Percentiles rank a stretch among this genome's conserved stretches.
Conservation (phyloP, 2,888 invertebrate species). For the Prosopocoilus inquinatus region DNA sequence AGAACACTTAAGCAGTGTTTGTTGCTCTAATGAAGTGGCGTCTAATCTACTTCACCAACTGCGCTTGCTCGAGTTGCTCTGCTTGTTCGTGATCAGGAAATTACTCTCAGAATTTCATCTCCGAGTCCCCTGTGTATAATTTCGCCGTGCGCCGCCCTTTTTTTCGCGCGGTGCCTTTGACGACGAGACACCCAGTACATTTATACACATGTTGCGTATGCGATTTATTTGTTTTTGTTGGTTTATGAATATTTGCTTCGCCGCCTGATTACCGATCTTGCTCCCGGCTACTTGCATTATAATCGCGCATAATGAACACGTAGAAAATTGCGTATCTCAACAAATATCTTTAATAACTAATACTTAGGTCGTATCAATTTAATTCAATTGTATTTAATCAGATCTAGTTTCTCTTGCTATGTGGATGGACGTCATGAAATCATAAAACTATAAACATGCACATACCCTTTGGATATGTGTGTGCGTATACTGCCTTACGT, state of each 20-base stretch:
- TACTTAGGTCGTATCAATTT: no score
- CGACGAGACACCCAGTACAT: not conserved
- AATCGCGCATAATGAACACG: conserved; percentile 7
- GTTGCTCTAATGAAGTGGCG: conserved; percentile 27
- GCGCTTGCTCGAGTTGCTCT: no score
- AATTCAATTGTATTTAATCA: no score
- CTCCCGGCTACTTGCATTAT: conserved; percentile 14
- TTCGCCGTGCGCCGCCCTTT: no score
- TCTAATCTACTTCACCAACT: conserved; percentile 13
- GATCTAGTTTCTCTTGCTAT: no score
- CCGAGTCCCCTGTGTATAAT: no score
- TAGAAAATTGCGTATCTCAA: conserved; percentile 16
- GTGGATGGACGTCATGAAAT: no score
- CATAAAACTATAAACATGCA: no score
- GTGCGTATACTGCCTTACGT: no score
- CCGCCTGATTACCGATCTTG: conserved; percentile 10
- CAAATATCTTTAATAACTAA: conserved; percentile 21
- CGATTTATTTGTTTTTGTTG: conserved; percentile 1
- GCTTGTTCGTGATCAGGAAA: no score
- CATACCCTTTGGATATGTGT: no score
- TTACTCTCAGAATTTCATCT: no score
- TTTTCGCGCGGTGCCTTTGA: not conserved
- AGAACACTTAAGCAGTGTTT: not conserved
- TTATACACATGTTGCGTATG: not conserved
- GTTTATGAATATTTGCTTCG: conserved; percentile 2